A percentile compares a stretch with the other conserved stretches of the same genome.
Conservation (phyloP, 2,113 vertebrate genomes). For the Triplophysa siluroides region DNA sequence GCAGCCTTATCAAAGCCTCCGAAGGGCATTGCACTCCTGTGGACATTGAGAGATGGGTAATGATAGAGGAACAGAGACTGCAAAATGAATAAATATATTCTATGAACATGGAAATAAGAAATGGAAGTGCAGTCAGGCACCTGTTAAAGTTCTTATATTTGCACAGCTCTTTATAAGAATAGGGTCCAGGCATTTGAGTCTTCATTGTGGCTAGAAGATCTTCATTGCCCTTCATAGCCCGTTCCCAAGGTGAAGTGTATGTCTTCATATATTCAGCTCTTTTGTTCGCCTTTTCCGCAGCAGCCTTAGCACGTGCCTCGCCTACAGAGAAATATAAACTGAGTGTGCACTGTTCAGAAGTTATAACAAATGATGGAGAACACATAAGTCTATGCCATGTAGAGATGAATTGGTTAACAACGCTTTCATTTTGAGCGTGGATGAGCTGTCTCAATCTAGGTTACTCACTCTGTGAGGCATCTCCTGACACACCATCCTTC, state of each 20-base stretch:
- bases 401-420: background rate
- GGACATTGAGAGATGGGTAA: constrained; percentile 3
- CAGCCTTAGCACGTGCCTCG: constrained; percentile 33
- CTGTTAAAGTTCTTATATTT: constrained; percentile 94
- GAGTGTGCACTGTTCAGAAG: background rate
- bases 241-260: constrained; percentile 94
- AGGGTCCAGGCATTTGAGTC: constrained; percentile 76
- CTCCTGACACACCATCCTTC: constrained; percentile 49
- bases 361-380: background rate
- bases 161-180: constrained; percentile 71
- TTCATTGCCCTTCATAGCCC: constrained; percentile 90
- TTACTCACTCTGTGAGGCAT: constrained; percentile 46
- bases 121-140: constrained; percentile 65
- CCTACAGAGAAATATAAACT: constrained; percentile 28
- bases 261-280: constrained; percentile 77
- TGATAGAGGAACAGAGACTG: constrained; percentile 21
- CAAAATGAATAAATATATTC: background rate
- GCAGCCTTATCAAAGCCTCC: constrained; percentile 94
- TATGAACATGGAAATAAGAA: background rate
- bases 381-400: background rate
- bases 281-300: constrained; percentile 61
- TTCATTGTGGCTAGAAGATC: constrained; percentile 83
- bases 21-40: constrained; percentile 88
- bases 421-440: background rate
- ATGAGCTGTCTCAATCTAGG: constrained; percentile 37